A percentile compares a stretch with the other conserved stretches of the same genome.
These are phyloP conservation scores for Cantharis nigra DNA, from an alignment of 2,888 invertebrate genomes.

Conservation along the genomic window DNA sequence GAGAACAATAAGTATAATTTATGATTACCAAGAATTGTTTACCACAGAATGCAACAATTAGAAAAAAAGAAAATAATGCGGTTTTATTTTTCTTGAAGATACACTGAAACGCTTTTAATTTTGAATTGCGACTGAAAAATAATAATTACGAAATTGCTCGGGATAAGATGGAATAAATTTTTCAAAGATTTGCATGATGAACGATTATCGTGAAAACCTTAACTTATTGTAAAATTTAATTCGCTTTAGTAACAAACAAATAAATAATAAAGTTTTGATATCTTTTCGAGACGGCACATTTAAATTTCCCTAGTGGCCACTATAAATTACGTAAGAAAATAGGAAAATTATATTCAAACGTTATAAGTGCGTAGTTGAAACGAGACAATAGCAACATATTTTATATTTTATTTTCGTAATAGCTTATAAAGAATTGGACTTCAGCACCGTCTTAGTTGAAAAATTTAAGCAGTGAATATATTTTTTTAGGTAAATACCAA, in stretches of 20 bases:
- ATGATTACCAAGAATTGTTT: neutral
- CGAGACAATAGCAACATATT: conserved; percentile 16
- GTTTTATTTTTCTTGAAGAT: neutral
- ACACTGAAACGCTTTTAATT: neutral
- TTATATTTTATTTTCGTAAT: conserved; percentile 22
- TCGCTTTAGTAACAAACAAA: neutral
- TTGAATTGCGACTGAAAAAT: neutral
- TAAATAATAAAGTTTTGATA: conserved; percentile 25
- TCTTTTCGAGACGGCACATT: conserved; percentile 19
- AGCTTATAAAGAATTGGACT: conserved; percentile 16
- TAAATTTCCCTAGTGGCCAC: conserved; percentile 27
- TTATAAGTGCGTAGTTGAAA: conserved; percentile 12
- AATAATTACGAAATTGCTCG: neutral
- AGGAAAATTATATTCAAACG: conserved; percentile 25
- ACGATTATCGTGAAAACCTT: neutral
- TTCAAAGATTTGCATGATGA: neutral
- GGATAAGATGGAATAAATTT: neutral
- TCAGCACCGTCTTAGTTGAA: neutral
- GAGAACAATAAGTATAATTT: neutral
- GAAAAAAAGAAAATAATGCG: neutral
- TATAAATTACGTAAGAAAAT: conserved; percentile 22
- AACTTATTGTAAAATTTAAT: neutral
- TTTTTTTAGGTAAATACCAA: conserved; percentile 15
- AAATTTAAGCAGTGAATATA: neutral
- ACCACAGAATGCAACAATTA: neutral